Base-by-base conservation (phyloP, 1,140 invertebrate genomes). In the Hermetia illucens region DNA sequence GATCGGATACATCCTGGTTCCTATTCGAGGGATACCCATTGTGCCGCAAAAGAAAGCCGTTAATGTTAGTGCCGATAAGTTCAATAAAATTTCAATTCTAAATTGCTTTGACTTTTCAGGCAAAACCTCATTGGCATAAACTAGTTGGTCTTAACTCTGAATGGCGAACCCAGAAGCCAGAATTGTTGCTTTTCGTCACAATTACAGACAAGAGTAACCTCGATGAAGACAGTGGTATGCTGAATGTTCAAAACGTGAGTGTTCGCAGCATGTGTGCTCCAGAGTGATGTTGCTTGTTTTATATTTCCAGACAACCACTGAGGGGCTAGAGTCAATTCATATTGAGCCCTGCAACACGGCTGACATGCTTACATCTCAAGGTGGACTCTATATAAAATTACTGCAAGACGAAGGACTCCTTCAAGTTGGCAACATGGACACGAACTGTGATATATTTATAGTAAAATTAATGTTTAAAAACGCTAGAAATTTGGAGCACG, bases 1-100 rank as follows among this genome's bases (percentile, higher is more conserved):
- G 3, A 40, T 40, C 15, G 39, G 39, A 25, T 40, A 33, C 17
- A 15, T 35, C 5, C 9, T 40, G 10, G 9, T 40, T n/a, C 39
- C 39, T 10, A 18, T 40, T n/a, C 10, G 39, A 18, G 15, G 4
- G n/a, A 13, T 40, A 18, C 31, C 31, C 10, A 27, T 40, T 34
- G 10, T 34, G 20, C 29, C 31, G 1, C 12, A 18, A 13, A 5
- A 12, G 9, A 31, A 38, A 30, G 36, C 20, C 13, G 31, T 15
- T 32, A 32, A 25, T 6, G 24, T 25, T 8, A n/a, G 24, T 8
- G n/a, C 24, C 6, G 6, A n/a, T 25, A 25, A 8, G 24, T 25
- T 8, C 24, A 25, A 25, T 25, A n/a, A 8, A n/a, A n/a, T n/a
- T n/a, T n/a, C n/a, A n/a, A n/a, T 5, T 8, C 16, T 8, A 12